These are phyloP conservation scores for Silurus aristotelis DNA, from an alignment of 2,797 vertebrate genomes.

Conservation along the genomic window DNA sequence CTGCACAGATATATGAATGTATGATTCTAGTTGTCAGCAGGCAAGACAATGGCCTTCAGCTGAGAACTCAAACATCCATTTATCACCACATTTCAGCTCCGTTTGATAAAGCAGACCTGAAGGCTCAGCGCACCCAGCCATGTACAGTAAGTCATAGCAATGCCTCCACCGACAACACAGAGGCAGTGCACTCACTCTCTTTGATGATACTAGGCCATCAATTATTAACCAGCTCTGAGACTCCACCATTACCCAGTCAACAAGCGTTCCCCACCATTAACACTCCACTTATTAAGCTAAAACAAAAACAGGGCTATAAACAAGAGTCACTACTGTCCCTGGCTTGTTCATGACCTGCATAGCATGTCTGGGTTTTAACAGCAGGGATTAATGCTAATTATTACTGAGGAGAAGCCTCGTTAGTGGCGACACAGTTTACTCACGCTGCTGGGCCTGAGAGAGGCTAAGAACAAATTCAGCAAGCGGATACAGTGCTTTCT, in stretches of 20 bases:
- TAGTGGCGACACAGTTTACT: conserved; percentile 46
- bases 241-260: conserved; percentile 73
- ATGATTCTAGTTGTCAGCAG: conserved; percentile 23
- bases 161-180: conserved; percentile 39
- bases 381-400: conserved; percentile 73
- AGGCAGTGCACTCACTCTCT: conserved; percentile 26
- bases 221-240: conserved; percentile 74
- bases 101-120: conserved; percentile 37
- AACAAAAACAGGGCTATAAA: conserved; percentile 62
- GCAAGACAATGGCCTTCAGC: conserved; percentile 20
- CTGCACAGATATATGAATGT: conserved; percentile 19
- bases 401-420: conserved; percentile 49
- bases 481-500: neutral
- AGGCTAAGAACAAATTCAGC: neutral
- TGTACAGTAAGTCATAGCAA: conserved; percentile 31
- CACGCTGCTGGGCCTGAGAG: conserved; percentile 49
- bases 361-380: conserved; percentile 68
- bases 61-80: conserved; percentile 29
- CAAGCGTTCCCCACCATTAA: conserved; percentile 39
- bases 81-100: conserved; percentile 14
- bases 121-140: conserved; percentile 14
- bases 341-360: conserved; percentile 76
- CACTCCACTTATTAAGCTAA: conserved; percentile 49
- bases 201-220: conserved; percentile 67
- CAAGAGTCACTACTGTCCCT: conserved; percentile 64